Conservation (phyloP, 2,113 vertebrate genomes). For the Nesogale talazaci region DNA sequence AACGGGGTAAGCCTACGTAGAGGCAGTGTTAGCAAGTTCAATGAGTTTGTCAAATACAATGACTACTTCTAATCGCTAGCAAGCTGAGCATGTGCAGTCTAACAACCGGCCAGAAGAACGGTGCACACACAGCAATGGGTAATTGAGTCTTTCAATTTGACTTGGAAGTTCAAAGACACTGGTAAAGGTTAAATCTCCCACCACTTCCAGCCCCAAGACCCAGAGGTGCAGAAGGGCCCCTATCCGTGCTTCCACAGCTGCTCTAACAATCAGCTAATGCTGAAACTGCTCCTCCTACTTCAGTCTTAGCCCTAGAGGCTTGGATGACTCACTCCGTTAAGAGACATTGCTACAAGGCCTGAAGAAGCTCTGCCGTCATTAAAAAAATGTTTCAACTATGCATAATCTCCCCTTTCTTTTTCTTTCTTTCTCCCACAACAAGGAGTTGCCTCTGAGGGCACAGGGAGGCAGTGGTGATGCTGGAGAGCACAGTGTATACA, state of each 20-base stretch:
- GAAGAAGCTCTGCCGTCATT: not conserved
- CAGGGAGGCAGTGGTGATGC: not conserved
- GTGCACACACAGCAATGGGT: not conserved
- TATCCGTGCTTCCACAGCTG: not conserved
- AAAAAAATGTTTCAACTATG: not conserved
- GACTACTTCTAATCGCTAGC: constrained; percentile 1
- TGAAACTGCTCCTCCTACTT: not conserved
- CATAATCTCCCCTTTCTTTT: not conserved
- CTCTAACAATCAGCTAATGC: not conserved
- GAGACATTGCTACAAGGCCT: not conserved
- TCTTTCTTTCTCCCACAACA: too few species aligned
- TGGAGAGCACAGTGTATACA: not conserved
- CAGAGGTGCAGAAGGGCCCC: not conserved
- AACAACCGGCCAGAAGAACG: constrained; percentile 14
- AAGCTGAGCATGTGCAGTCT: not conserved
- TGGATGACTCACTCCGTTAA: not conserved
- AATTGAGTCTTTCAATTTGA: constrained; percentile 1
- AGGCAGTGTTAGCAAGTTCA: not conserved
- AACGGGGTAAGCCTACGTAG: not conserved
- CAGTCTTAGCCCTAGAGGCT: constrained; percentile 3
- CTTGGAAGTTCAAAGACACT: not conserved
- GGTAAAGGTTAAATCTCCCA: not conserved
- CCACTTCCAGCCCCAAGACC: not conserved
- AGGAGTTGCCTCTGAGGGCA: not conserved
- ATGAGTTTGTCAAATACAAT: not conserved